Evolutionary conservation across 2,797 vertebrate species (phyloP).

Genomic region (Clarias pachynema): DNA sequence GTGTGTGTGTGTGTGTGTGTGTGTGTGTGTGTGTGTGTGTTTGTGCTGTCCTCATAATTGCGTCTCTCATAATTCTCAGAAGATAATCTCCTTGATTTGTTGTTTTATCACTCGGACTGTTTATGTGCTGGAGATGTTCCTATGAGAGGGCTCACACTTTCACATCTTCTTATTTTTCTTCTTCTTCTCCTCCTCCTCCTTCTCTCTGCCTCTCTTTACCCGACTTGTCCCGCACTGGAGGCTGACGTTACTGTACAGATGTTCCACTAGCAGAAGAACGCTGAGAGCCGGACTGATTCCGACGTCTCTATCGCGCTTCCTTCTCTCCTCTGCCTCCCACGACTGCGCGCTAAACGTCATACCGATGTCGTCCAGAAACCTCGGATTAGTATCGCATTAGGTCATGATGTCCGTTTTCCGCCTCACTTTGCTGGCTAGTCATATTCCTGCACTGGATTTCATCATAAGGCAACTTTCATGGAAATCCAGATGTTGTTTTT

Average conservation of each 20-base stretch:
- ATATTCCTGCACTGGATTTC: background rate
- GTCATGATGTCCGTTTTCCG: background rate
- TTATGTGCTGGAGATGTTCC: background rate
- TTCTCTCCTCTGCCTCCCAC: background rate
- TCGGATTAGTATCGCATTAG: background rate
- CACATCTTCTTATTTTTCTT: background rate
- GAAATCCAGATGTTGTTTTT: background rate
- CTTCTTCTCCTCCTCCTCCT: background rate
- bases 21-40: constrained; percentile 7
- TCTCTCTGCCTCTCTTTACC: background rate
- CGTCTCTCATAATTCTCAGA: background rate
- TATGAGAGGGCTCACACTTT: background rate
- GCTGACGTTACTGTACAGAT: background rate
- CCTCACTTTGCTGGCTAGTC: background rate
- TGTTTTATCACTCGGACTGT: constrained; percentile 1
- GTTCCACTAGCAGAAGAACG: background rate
- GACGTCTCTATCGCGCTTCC: background rate
- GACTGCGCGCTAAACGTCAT: background rate
- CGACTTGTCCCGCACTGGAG: background rate
- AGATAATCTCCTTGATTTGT: background rate
- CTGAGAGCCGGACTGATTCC: background rate
- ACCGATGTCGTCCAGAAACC: too few relatives aligned
- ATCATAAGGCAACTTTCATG: background rate
- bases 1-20: too few relatives aligned
- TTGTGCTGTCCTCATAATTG: background rate